Conservation (phyloP, 2,888 invertebrate genomes). For the Troilus luridus region DNA sequence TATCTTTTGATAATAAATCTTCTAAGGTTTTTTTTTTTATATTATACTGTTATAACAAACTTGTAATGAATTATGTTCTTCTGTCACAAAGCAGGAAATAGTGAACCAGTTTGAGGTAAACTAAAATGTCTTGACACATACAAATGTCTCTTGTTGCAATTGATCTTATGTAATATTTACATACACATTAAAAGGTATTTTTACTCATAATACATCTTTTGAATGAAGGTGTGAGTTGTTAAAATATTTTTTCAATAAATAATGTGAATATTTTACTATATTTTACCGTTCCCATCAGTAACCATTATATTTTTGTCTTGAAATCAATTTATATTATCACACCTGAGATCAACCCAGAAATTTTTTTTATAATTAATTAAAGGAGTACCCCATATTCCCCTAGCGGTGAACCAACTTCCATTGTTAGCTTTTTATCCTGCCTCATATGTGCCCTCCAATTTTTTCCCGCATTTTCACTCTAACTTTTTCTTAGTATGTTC, state of each 20-base stretch:
- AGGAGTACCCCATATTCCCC: no score
- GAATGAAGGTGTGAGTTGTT: constrained; percentile 31
- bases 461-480: no score
- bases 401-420: no score
- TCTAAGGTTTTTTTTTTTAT: background rate
- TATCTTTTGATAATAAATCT: background rate
- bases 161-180: constrained; percentile 48
- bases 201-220: constrained; percentile 33
- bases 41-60: background rate
- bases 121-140: background rate
- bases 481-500: no score
- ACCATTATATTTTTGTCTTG: no score
- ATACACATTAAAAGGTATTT: constrained; percentile 16
- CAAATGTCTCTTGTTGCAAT: background rate
- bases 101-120: background rate
- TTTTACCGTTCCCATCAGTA: background rate
- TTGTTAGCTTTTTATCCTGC: no score
- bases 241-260: constrained; percentile 45
- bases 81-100: background rate
- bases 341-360: no score
- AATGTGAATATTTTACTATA: background rate
- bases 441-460: no score
- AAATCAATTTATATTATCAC: no score
- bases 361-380: no score
- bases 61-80: background rate